A percentile compares a stretch with the other conserved stretches of the same genome.
Evolutionary conservation across 2,113 vertebrate genomes (phyloP).

Genomic region (Heloderma charlesbogerti): DNA sequence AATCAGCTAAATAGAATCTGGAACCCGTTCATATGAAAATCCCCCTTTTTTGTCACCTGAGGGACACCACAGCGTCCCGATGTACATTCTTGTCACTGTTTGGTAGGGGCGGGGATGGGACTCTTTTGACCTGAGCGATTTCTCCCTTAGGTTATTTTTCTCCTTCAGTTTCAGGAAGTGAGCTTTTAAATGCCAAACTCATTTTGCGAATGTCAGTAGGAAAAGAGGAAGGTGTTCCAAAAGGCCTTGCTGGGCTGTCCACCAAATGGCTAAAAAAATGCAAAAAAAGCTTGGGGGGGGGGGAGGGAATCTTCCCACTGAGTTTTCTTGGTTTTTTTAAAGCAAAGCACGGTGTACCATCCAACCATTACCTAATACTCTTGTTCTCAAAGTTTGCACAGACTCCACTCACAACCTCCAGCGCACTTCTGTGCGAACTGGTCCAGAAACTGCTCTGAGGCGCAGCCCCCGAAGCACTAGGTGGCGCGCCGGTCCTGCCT

Average conservation of each 20-base stretch:
- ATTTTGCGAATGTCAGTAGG: slow-evolving; percentile 76
- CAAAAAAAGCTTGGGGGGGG: no score
- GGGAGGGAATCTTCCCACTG: slow-evolving; percentile 67
- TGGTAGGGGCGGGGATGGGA: slow-evolving; percentile 67
- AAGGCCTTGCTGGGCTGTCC: slow-evolving; percentile 75
- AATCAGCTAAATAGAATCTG: slow-evolving; percentile 84
- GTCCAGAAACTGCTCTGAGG: not conserved
- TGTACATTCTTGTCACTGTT: slow-evolving; percentile 76
- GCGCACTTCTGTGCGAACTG: not conserved
- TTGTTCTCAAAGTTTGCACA: slow-evolving; percentile 49
- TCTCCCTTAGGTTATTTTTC: slow-evolving; percentile 80
- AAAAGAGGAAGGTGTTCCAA: slow-evolving; percentile 77
- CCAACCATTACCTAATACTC: slow-evolving; percentile 75
- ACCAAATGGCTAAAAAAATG: slow-evolving; percentile 74
- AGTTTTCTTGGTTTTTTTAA: slow-evolving; percentile 53
- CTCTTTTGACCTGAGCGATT: slow-evolving; percentile 70
- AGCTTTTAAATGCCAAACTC: slow-evolving; percentile 82
- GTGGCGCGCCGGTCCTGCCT: not conserved
- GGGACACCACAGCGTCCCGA: slow-evolving; percentile 72
- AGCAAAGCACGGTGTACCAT: slow-evolving; percentile 55
- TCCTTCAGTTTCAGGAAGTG: slow-evolving; percentile 77
- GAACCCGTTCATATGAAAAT: slow-evolving; percentile 75
- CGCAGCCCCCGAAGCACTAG: not conserved
- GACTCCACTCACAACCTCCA: not conserved
- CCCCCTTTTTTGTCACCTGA: slow-evolving; percentile 70